Conservation (phyloP, 2,113 vertebrate species). For the Cryptotis parvus region DNA sequence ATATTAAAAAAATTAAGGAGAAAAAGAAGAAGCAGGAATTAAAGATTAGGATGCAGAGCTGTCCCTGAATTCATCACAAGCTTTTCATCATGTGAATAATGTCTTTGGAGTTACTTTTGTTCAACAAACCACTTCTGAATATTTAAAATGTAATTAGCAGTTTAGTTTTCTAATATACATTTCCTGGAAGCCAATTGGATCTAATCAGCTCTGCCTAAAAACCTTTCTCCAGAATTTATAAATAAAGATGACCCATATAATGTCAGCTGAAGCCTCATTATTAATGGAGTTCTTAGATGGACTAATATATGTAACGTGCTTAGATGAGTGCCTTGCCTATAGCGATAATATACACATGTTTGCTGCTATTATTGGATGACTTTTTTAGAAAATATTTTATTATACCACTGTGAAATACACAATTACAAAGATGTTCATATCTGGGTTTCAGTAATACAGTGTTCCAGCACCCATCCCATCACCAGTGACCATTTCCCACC, state of each 20-base stretch:
- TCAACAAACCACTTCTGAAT: conserved; percentile 79
- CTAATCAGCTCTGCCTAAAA: conserved; percentile 72
- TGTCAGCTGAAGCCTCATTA: conserved; percentile 42
- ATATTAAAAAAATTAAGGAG: conserved; percentile 11
- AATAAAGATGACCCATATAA: conserved; percentile 65
- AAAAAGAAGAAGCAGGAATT: conserved; percentile 40
- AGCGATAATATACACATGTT: neutral
- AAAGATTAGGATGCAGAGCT: conserved; percentile 74
- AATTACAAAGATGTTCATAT: too few species aligned
- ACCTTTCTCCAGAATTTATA: conserved; percentile 73
- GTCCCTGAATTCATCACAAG: conserved; percentile 72
- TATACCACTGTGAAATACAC: too few species aligned
- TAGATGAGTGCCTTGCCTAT: conserved; percentile 36
- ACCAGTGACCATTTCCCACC: too few species aligned
- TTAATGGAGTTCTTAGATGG: conserved; percentile 59
- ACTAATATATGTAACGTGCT: conserved; percentile 24
- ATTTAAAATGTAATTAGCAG: conserved; percentile 80
- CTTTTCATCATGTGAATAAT: conserved; percentile 72
- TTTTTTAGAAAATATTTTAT: too few species aligned
- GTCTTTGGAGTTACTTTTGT: conserved; percentile 68
- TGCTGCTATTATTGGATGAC: neutral
- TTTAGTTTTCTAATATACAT: conserved; percentile 64
- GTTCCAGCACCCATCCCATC: too few species aligned
- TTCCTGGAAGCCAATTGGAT: conserved; percentile 76
- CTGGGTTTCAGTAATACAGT: too few species aligned